These are phyloP conservation scores for Sebastes hubbsi DNA, from an alignment of 2,797 vertebrate genomes.

Conservation along the genomic window DNA sequence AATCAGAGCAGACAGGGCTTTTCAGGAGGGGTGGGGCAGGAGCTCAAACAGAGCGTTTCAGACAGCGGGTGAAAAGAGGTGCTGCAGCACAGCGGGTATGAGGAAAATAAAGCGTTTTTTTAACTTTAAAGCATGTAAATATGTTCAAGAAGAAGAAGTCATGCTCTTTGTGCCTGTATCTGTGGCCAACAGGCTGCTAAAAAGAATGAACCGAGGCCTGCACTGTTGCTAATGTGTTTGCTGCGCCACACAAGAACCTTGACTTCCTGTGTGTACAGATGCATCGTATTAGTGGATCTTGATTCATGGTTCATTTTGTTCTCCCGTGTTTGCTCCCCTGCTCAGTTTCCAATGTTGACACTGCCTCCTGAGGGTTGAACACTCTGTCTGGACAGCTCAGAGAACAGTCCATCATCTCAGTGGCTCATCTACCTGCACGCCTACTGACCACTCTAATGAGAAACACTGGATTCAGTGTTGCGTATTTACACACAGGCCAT, in stretches of 20 bases:
- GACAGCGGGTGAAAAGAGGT: too few relatives aligned
- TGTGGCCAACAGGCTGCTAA: neutral
- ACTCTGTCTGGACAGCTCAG: constrained; percentile 41
- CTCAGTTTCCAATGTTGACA: constrained; percentile 44
- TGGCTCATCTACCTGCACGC: constrained; percentile 54
- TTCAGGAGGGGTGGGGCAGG: too few relatives aligned
- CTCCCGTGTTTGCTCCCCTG: constrained; percentile 21
- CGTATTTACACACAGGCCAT: constrained; percentile 16
- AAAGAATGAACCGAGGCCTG: neutral
- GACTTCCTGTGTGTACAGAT: constrained; percentile 26
- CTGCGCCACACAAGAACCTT: neutral
- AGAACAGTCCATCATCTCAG: constrained; percentile 44
- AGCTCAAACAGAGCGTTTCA: too few relatives aligned
- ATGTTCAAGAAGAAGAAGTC: too few relatives aligned
- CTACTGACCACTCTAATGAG: constrained; percentile 47
- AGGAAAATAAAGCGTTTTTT: too few relatives aligned
- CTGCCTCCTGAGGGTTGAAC: constrained; percentile 43
- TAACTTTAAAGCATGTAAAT: too few relatives aligned
- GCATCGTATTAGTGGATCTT: constrained; percentile 23
- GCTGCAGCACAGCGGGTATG: too few relatives aligned
- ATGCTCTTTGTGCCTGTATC: neutral
- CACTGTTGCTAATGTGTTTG: neutral
- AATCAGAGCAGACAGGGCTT: too few relatives aligned
- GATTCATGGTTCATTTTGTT: constrained; percentile 47
- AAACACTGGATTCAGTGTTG: neutral